phyloP scores from a whole-genome alignment of 2,797 vertebrate species.

The Neosalanx taihuensis region DNA sequence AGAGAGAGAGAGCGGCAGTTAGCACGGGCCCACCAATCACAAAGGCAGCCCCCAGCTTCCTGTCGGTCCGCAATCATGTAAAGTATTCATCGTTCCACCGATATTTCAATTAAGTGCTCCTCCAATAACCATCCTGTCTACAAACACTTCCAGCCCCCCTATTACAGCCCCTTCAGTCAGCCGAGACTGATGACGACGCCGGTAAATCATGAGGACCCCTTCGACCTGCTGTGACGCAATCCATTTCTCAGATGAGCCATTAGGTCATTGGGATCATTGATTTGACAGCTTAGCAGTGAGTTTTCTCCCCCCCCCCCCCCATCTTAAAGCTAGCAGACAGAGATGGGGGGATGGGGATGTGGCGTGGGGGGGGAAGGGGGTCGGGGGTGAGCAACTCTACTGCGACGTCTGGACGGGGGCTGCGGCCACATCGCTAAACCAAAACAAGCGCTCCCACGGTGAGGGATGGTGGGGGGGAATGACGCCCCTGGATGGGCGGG shows the following conservation, averaged over 20 bases:
- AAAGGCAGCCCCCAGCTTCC: not conserved
- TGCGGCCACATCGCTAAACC: conserved; percentile 6
- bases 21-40: not conserved
- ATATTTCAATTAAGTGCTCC: not conserved
- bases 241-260: conserved; percentile 50
- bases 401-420: not conserved
- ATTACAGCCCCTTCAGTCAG: conserved; percentile 8
- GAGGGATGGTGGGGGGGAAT: not conserved
- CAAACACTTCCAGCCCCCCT: conserved; percentile 8
- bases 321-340: conserved; percentile 4
- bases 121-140: conserved; percentile 11
- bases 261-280: conserved; percentile 41
- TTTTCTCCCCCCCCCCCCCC: conserved; percentile 21
- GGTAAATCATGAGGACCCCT: conserved; percentile 32
- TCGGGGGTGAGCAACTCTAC: too few relatives aligned
- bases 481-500: not conserved
- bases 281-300: conserved; percentile 49
- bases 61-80: not conserved
- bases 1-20: not conserved
- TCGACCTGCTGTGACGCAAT: conserved; percentile 22
- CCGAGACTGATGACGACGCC: conserved; percentile 17
- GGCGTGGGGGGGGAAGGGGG: too few relatives aligned
- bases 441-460: not conserved
- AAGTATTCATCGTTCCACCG: not conserved
- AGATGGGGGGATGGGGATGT: not conserved